Conservation (phyloP, 2,113 vertebrate species). For the Atrichornis clamosus region DNA sequence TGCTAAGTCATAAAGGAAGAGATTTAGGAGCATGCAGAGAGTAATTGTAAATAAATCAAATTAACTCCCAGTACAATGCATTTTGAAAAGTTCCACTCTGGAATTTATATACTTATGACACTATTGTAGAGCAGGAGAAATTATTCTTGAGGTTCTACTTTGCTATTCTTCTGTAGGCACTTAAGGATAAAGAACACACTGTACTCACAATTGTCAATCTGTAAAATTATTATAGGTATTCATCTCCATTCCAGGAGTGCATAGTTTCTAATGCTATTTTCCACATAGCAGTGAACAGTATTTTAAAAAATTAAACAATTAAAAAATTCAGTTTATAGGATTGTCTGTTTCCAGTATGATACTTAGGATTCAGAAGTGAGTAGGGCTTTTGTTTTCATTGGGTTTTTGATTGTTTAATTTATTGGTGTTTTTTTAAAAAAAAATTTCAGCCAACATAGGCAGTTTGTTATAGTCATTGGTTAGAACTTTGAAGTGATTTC, state of each 20-base stretch:
- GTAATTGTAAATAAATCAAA: constrained; percentile 53
- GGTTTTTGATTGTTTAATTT: background rate
- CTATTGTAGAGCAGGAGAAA: background rate
- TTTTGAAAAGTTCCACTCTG: constrained; percentile 11
- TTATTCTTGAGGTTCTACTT: background rate
- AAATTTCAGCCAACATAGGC: background rate
- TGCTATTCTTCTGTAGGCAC: background rate
- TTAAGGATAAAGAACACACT: background rate
- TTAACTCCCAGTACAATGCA: background rate
- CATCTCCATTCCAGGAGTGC: background rate
- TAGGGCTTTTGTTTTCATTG: rapidly evolving
- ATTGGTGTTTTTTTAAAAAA: background rate
- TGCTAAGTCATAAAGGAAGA: constrained; percentile 19
- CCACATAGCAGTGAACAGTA: background rate
- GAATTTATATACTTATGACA: constrained; percentile 14
- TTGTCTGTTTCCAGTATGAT: background rate
- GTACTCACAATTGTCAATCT: background rate
- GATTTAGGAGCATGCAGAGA: constrained; percentile 33
- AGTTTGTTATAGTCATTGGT: background rate
- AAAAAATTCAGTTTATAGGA: background rate
- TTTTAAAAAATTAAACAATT: background rate
- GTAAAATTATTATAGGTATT: background rate
- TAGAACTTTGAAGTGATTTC: background rate
- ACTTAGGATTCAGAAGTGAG: background rate
- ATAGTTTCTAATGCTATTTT: background rate